Percentiles rank a stretch among this genome's conserved stretches.
Evolutionary conservation across 92 coral and sea anemone genomes (phyloP).

Genomic region (Porites cylindrica): DNA sequence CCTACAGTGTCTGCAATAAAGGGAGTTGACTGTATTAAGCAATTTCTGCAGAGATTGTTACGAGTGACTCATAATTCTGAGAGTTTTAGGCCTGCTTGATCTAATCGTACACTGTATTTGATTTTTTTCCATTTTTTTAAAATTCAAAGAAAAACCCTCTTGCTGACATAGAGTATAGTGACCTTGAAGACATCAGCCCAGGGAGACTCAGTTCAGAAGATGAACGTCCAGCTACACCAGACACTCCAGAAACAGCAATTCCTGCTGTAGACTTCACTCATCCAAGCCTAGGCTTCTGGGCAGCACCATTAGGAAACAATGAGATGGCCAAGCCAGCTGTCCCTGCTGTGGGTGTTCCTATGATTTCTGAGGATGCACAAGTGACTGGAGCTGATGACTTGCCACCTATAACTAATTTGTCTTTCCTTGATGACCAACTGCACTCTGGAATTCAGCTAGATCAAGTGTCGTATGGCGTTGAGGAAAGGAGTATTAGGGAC

Average conservation of each 20-base stretch:
- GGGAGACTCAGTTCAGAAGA: slow-evolving; percentile 20
- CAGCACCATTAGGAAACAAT: slow-evolving; percentile 34
- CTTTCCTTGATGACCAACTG: slow-evolving; percentile 9
- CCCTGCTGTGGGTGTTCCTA: neutral
- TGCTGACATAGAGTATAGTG: slow-evolving; percentile 40
- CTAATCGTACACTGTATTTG: neutral
- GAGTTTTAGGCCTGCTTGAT: neutral
- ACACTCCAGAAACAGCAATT: slow-evolving; percentile 86
- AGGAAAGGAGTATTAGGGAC: neutral
- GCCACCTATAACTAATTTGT: neutral
- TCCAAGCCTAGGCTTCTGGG: slow-evolving; percentile 85
- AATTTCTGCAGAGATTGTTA: neutral
- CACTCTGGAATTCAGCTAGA: neutral
- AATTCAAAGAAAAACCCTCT: neutral
- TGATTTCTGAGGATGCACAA: neutral
- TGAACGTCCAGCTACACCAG: slow-evolving; percentile 59
- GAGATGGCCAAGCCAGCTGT: slow-evolving; percentile 16
- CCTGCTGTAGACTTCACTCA: slow-evolving; percentile 85
- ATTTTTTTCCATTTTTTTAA: neutral
- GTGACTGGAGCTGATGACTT: neutral
- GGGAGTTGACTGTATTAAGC: neutral
- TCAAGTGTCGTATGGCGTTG: neutral
- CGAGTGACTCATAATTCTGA: neutral
- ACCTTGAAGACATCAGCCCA: slow-evolving; percentile 57
- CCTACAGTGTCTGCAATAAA: too few species aligned